Base-by-base conservation (phyloP, 1,140 invertebrate species). In the Sesamia nonagrioides region DNA sequence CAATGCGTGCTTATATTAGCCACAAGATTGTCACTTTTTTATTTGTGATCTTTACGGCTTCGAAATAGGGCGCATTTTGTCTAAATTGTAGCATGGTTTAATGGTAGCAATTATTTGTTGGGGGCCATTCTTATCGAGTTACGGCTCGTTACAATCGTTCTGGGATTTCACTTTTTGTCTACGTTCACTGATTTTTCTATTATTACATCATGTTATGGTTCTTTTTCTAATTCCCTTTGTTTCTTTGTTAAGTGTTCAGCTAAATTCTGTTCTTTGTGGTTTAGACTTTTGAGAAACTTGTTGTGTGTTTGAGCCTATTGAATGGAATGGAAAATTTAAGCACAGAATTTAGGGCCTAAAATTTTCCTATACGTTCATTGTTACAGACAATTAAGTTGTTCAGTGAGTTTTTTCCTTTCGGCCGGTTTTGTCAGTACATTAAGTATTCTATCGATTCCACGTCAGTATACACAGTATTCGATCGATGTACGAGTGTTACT, bases 121-220 rank as follows among this genome's bases (percentile, higher is more conserved):
- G 15, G 79, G 68, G 56, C 71, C 66, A 78, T 80, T 83, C 73
- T 78, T 83, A 81, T 81, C 76, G 66, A 78, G 80, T 81, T 77
- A 81, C 79, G 48, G 37, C 71, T 83, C 72, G 58, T 81, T 81
- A 83, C 78, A 61, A 45, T 76, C 78, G 66, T 79, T 60, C 37
- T 45, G 37, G 54, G 76, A 60, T 79, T 77, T 79, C 60, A 68
- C 68, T 77, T 80, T 68, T 77, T 42, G 35, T 45, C 35, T 13
- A n/a, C 40, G 40, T 81, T 60, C 54, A 60, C 73, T 74, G 79
- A 76, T 79, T 76, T 81, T 63, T 72, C 63, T 76, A 61, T 77
- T 69, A 80, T 37, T 82, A 52, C 61, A 75, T 82, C 78, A 76
- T 66, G 68, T 63, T 63, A 33, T 54, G 11, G 33, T 72, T 11